A percentile compares a stretch with the other conserved stretches of the same genome.
These are phyloP conservation scores for Aeoliscus strigatus DNA, from an alignment of 2,797 vertebrate species.

Conservation along the genomic window DNA sequence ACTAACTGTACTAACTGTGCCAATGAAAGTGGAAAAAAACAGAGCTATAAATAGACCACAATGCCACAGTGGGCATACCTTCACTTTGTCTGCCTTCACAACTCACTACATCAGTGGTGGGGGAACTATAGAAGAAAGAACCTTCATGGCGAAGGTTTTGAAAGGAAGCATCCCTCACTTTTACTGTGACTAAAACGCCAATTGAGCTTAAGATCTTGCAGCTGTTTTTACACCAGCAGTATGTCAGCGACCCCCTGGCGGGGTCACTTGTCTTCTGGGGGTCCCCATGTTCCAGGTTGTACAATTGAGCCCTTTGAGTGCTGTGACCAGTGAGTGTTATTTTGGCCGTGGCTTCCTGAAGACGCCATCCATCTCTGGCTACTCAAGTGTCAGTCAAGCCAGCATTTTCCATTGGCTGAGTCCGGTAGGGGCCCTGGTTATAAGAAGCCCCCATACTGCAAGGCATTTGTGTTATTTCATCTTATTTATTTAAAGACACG, in stretches of 20 bases:
- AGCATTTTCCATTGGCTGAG: slow-evolving; percentile 66
- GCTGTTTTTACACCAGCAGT: slow-evolving; percentile 16
- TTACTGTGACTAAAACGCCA: slow-evolving; percentile 3
- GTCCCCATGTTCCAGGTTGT: slow-evolving; percentile 48
- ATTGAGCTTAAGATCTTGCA: slow-evolving; percentile 1
- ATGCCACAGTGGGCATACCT: slow-evolving; percentile 21
- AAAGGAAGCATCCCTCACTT: neutral
- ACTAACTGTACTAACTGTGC: slow-evolving; percentile 42
- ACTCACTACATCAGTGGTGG: neutral
- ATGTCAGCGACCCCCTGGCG: slow-evolving; percentile 22
- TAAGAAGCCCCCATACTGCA: slow-evolving; percentile 16
- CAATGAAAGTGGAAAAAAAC: slow-evolving; percentile 46
- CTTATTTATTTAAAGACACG: slow-evolving; percentile 30
- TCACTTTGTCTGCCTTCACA: neutral
- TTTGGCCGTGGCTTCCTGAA: slow-evolving; percentile 61
- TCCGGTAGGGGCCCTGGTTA: slow-evolving; percentile 29
- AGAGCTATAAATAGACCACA: slow-evolving; percentile 53
- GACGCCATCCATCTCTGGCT: slow-evolving; percentile 47
- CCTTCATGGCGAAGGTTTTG: neutral
- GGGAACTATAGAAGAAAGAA: neutral
- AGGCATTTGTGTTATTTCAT: slow-evolving; percentile 33
- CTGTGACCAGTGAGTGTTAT: slow-evolving; percentile 55
- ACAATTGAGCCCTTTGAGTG: slow-evolving; percentile 54
- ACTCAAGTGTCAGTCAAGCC: slow-evolving; percentile 69
- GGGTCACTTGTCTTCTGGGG: slow-evolving; percentile 45